A percentile compares a stretch with the other conserved stretches of the same genome.
Conservation (phyloP, 2,113 vertebrate genomes). For the Baryphthengus martii region DNA sequence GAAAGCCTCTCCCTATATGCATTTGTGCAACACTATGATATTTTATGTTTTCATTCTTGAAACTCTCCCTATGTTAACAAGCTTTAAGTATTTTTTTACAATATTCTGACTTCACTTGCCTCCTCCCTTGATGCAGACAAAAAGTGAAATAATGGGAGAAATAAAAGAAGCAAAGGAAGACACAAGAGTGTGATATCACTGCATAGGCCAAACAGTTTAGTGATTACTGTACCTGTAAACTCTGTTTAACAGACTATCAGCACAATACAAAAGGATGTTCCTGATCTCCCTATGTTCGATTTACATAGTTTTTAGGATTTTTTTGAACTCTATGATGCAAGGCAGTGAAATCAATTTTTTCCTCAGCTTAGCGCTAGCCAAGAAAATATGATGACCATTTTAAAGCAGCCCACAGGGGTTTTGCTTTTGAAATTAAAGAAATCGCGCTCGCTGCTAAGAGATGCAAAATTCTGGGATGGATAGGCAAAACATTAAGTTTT, state of each 20-base stretch:
- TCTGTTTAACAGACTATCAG: neutral
- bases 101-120: neutral
- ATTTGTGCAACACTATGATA: rapidly evolving
- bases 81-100: neutral
- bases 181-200: neutral
- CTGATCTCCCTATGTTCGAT: neutral
- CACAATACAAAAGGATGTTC: neutral
- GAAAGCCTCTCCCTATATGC: too few relatives aligned
- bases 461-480: neutral
- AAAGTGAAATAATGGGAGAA: neutral
- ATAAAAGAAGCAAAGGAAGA: neutral
- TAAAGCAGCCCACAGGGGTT: neutral
- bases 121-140: neutral
- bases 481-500: neutral
- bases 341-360: neutral
- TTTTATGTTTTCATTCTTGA: neutral
- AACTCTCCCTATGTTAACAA: neutral
- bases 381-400: neutral
- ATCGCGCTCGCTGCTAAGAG: neutral
- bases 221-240: neutral
- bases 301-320: neutral
- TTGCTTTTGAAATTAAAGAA: neutral
- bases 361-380: neutral
- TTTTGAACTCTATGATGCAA: neutral
- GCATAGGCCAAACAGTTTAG: neutral